Percentiles rank a stretch among this genome's conserved stretches.
Evolutionary conservation across 2,113 vertebrate species (phyloP).

Genomic region (Kryptolebias marmoratus): DNA sequence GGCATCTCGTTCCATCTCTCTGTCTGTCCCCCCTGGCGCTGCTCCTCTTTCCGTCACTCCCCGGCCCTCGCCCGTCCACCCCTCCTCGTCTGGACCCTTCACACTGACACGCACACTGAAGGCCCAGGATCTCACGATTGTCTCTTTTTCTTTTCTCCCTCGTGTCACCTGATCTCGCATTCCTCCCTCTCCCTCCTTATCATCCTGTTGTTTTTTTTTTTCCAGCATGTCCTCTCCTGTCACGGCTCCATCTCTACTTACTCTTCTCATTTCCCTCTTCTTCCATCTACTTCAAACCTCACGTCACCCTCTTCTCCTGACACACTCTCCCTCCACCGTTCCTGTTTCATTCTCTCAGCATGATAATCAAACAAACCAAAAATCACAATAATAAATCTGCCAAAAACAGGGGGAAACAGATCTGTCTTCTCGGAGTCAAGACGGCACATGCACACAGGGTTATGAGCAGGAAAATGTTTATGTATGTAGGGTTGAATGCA

Average conservation of each 20-base stretch:
- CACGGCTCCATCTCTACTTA: constrained; percentile 46
- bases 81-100: constrained; percentile 20
- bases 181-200: constrained; percentile 37
- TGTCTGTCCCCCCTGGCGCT: constrained; percentile 61
- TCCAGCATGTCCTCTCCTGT: constrained; percentile 33
- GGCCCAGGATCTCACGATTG: constrained; percentile 17
- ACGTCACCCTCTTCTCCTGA: constrained; percentile 24
- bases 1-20: constrained; percentile 67
- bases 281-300: constrained; percentile 39
- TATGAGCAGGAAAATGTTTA: constrained; percentile 23
- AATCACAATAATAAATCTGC: constrained; percentile 62
- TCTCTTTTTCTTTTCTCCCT: constrained; percentile 20
- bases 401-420: constrained; percentile 27
- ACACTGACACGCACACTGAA: constrained; percentile 5
- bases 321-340: constrained; percentile 23
- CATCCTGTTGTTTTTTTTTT: constrained; percentile 32
- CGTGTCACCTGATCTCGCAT: constrained; percentile 53
- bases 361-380: constrained; percentile 59
- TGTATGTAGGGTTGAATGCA: constrained; percentile 1
- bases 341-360: constrained; percentile 23
- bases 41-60: constrained; percentile 57
- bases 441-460: constrained; percentile 42
- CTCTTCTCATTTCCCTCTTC: constrained; percentile 16
- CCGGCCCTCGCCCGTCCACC: constrained; percentile 30
- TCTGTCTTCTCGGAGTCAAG: constrained; percentile 50